Evolutionary conservation across 2,888 invertebrate genomes (phyloP).

Genomic region (Xestia c-nigrum): DNA sequence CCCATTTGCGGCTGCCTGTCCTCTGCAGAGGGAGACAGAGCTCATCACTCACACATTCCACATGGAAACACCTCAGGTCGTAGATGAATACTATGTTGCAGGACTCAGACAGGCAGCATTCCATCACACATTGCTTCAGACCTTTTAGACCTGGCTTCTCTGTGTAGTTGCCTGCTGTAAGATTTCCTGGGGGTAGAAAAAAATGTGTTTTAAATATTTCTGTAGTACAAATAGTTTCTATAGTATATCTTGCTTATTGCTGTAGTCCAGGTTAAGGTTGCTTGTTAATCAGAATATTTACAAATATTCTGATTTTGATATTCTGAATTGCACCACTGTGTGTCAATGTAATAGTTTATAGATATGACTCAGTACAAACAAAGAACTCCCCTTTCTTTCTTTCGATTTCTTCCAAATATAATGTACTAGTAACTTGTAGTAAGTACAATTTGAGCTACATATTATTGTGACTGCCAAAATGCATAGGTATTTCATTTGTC

Average conservation of each 20-base stretch:
- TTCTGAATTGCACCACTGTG: background rate
- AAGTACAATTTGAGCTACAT: background rate
- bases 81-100: constrained; percentile 96
- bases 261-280: background rate
- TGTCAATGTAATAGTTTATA: background rate
- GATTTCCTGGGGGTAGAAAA: constrained; percentile 80
- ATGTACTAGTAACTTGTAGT: background rate
- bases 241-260: background rate
- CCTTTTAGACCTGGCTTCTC: constrained; percentile 88
- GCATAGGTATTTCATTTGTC: background rate
- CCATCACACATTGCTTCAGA: constrained; percentile 92
- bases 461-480: background rate
- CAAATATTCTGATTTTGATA: background rate
- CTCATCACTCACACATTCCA: constrained; percentile 93
- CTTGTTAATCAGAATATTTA: background rate
- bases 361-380: background rate
- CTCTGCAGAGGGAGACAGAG: constrained; percentile 93
- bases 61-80: constrained; percentile 94
- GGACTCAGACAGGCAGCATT: constrained; percentile 92
- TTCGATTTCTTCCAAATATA: constrained; percentile 1
- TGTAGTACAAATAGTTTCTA: background rate
- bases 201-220: background rate
- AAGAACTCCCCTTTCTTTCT: background rate
- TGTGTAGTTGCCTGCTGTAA: constrained; percentile 91
- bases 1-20: constrained; percentile 86